Evolutionary conservation across 2,888 invertebrate genomes (phyloP).

Genomic region (Nomada lathburiana): DNA sequence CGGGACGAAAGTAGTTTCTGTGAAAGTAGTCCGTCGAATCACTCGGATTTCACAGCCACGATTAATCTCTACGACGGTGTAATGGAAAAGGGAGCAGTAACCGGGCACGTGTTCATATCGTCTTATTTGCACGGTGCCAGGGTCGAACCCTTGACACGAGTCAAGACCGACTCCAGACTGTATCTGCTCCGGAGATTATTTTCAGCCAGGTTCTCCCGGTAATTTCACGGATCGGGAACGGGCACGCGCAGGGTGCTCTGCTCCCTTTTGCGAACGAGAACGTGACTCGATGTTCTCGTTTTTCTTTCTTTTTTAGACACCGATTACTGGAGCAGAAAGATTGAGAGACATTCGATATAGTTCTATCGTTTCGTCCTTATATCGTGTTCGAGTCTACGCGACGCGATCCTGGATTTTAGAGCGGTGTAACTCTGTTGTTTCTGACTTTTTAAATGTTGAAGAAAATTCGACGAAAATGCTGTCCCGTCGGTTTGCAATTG

Average conservation of each 20-base stretch:
- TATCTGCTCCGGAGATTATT: constrained; percentile 49
- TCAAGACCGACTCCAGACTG: constrained; percentile 45
- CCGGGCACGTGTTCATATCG: constrained; percentile 22
- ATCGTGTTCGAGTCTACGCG: no score
- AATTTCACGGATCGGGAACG: constrained; percentile 29
- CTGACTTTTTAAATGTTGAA: no score
- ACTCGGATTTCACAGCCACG: background rate
- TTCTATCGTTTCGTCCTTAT: no score
- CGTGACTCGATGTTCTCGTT: background rate
- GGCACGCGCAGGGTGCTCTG: constrained; percentile 12
- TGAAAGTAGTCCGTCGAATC: background rate
- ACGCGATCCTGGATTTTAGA: no score
- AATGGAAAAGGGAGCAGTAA: constrained; percentile 10
- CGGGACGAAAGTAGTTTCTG: background rate
- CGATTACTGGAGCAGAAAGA: background rate
- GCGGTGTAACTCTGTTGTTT: no score
- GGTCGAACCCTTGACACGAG: constrained; percentile 67
- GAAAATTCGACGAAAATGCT: no score
- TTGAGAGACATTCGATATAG: background rate
- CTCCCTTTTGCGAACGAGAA: background rate
- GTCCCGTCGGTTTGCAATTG: no score
- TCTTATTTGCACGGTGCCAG: constrained; percentile 62
- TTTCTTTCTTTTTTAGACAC: background rate
- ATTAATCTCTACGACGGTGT: constrained; percentile 29
- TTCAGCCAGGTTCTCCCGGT: constrained; percentile 18